phyloP scores from a whole-genome alignment of 1,140 invertebrate species.

The Vollenhovia emeryi region DNA sequence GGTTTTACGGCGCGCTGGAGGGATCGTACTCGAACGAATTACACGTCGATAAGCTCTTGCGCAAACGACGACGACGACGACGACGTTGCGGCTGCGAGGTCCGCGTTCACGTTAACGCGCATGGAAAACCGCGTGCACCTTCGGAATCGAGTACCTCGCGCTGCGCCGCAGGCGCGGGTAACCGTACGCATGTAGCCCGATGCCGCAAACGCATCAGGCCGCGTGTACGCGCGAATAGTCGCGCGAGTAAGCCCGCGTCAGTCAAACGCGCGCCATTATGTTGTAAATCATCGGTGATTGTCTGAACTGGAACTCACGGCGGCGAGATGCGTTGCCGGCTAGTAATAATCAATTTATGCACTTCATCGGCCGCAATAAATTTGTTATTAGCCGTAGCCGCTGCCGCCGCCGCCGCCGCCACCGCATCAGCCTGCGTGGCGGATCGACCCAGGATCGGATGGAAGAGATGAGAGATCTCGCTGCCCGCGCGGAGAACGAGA shows the following conservation, averaged over 20 bases:
- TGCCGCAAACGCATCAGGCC: slow-evolving; percentile 42
- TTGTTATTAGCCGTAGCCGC: slow-evolving; percentile 69
- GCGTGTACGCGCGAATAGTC: slow-evolving; percentile 51
- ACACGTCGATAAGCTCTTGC: neutral
- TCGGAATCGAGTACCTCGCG: slow-evolving; percentile 19
- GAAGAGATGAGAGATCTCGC: neutral
- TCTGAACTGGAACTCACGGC: slow-evolving; percentile 73
- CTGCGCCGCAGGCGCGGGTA: neutral
- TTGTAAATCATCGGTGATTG: slow-evolving; percentile 77
- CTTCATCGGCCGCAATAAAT: slow-evolving; percentile 76
- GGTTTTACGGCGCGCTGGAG: slow-evolving; percentile 20
- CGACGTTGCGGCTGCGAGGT: neutral
- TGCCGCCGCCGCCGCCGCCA: slow-evolving; percentile 24
- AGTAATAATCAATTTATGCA: slow-evolving; percentile 79
- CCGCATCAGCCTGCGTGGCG: slow-evolving; percentile 19
- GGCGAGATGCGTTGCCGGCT: slow-evolving; percentile 41
- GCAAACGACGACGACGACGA: slow-evolving; percentile 23
- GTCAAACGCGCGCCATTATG: slow-evolving; percentile 74
- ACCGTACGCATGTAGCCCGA: slow-evolving; percentile 18
- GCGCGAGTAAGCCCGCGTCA: slow-evolving; percentile 65
- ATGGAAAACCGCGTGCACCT: slow-evolving; percentile 8
- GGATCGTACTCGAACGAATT: slow-evolving; percentile 25
- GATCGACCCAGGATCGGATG: slow-evolving; percentile 53
- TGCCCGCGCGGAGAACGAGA: neutral
- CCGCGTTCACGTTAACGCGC: no score